Base-by-base conservation (phyloP, 2,113 vertebrate genomes). In the Pterocles burchelli region DNA sequence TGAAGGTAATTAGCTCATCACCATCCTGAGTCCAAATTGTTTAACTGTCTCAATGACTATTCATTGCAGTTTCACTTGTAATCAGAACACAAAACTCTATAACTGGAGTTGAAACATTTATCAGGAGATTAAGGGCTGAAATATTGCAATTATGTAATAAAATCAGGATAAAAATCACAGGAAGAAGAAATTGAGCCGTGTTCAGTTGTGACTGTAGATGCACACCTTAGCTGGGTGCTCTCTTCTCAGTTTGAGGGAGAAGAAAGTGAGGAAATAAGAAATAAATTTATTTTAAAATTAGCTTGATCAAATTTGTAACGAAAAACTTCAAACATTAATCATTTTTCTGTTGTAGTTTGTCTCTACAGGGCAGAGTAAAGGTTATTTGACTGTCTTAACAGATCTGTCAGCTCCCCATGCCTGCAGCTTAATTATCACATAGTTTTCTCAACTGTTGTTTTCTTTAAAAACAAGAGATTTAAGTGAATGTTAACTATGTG, bases 401-500 rank as follows among this genome's bases (percentile, higher is more conserved):
- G 80, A 45, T 89, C 73, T 87, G 34, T 52, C 72, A 92, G 58
- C 61, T 91, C 94, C 80, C 88, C 61, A 76, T 9, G 77, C 72
- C 75, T 89, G 62, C 88, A 81, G 70, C n/a, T 96, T 90, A 93
- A 94, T 94, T 90, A 87, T 90, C 83, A 79, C 83, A 66, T 89
- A 24, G 72, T 94, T 93, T 91, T 90, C 55, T 92, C 43, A 74
- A 91, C 38, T 82, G 51, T 79, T 95, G 72, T 90, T 96, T 89
- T 91, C 86, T 95, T 95, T 95, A 78, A 93, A 95, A 92, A 79
- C 80, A 86, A 92, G 85, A 86, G 14, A 82, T 82, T 95, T 94
- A 72, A 96, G 59, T 89, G 90, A 87, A 84, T 82, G 88, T 74
- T 89, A 94, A 88, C 68, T 93, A 77, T 65, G 85, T 89, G 83